These are phyloP conservation scores for Chrysomela aeneicollis DNA, from an alignment of 2,888 invertebrate species.

Conservation along the genomic window DNA sequence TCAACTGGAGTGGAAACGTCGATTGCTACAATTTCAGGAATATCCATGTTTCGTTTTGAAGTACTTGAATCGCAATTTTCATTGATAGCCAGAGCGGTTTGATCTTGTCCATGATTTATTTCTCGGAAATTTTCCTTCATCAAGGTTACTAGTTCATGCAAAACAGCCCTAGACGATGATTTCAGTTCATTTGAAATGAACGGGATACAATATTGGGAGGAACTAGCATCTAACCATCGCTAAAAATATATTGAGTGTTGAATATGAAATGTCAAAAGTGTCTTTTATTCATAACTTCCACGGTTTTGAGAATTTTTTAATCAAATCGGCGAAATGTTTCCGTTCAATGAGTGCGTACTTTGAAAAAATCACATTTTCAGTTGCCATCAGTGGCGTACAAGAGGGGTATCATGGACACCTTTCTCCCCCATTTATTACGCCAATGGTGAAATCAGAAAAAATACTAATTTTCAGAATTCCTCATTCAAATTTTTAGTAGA, in stretches of 20 bases:
- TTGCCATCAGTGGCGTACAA: no score
- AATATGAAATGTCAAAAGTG: no score
- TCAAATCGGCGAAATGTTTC: no score
- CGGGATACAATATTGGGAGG: slow-evolving; percentile 7
- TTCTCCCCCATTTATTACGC: no score
- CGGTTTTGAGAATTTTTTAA: no score
- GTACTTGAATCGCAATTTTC: background rate
- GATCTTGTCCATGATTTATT: background rate
- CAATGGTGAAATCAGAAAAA: no score
- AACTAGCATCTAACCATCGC: slow-evolving; percentile 3
- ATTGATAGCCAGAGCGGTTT: background rate
- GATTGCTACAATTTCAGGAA: background rate
- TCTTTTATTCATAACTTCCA: no score
- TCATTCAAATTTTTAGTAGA: no score
- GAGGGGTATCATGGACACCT: no score
- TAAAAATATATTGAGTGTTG: background rate
- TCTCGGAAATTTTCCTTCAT: slow-evolving; percentile 10
- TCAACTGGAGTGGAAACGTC: background rate
- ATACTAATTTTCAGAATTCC: no score
- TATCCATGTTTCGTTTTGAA: background rate
- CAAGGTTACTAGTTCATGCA: background rate
- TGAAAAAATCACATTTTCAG: no score
- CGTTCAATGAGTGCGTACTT: no score
- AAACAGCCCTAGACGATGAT: background rate
- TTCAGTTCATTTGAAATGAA: slow-evolving; percentile 8